These are phyloP conservation scores for Lydus trimaculatus DNA, from an alignment of 2,888 invertebrate genomes.

Conservation along the genomic window DNA sequence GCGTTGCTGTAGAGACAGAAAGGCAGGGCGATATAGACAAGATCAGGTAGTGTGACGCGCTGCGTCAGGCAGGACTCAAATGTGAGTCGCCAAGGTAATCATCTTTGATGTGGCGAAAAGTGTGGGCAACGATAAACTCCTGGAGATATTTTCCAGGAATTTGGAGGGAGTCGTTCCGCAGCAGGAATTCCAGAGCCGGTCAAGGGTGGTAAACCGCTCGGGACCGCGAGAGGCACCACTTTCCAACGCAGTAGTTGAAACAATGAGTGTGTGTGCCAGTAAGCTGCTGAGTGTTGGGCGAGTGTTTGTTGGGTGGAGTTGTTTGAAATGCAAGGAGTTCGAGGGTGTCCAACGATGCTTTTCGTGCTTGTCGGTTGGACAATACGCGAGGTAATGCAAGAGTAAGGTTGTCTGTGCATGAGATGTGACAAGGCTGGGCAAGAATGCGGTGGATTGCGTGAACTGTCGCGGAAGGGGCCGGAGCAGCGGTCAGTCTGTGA, in stretches of 20 bases:
- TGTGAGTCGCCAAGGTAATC: no score
- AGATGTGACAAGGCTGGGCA: not conserved
- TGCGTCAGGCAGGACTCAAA: no score
- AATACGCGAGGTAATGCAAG: not conserved
- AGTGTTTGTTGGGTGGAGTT: no score
- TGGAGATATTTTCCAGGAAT: no score
- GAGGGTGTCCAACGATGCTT: not conserved
- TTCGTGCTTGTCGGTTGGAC: not conserved
- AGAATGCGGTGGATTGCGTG: not conserved
- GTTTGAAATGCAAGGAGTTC: not conserved
- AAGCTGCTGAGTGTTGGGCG: not conserved
- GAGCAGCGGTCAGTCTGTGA: not conserved
- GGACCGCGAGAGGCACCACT: not conserved
- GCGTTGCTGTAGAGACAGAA: no score
- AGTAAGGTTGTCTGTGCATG: not conserved
- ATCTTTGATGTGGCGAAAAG: no score
- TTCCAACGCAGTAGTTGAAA: not conserved
- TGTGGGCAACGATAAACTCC: no score
- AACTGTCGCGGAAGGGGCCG: not conserved
- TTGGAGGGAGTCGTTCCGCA: not conserved
- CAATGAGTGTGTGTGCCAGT: no score
- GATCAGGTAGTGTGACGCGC: no score
- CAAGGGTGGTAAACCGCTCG: not conserved
- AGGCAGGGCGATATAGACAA: no score
- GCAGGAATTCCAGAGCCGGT: not conserved